Evolutionary conservation across 2,888 invertebrate genomes (phyloP).

Genomic region (Acholoe squamosa): DNA sequence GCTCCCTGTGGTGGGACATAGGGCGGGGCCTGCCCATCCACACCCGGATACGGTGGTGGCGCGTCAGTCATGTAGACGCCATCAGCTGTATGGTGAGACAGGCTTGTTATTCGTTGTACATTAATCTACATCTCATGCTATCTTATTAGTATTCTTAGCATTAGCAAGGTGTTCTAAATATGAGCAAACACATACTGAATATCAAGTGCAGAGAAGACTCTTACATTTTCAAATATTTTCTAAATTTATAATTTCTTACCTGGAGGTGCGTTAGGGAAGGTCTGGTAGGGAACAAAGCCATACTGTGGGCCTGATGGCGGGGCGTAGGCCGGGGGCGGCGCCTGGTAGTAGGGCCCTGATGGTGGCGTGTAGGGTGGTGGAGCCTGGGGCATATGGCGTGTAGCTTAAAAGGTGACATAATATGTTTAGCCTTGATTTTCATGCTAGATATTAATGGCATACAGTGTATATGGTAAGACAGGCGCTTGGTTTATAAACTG

Average conservation of each 20-base stretch:
- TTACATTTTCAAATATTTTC: no score
- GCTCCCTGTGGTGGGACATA: constrained; percentile 70
- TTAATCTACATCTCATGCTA: no score
- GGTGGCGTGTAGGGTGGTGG: constrained; percentile 95
- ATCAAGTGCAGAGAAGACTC: no score
- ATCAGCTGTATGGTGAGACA: constrained; percentile 74
- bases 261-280: constrained; percentile 85
- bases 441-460: background rate
- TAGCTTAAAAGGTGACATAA: constrained; percentile 68
- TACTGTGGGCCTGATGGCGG: constrained; percentile 79
- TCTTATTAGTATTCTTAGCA: no score
- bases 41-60: constrained; percentile 97
- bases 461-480: background rate
- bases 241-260: constrained; percentile 82
- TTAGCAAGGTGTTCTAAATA: no score
- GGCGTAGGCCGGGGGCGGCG: constrained; percentile 92
- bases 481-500: no score
- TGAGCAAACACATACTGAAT: no score
- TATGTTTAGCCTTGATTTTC: no score
- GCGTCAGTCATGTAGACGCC: constrained; percentile 94
- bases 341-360: constrained; percentile 94
- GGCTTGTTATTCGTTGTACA: no score
- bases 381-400: constrained; percentile 86
- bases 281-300: constrained; percentile 81
- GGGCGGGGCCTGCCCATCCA: constrained; percentile 84